A percentile compares a stretch with the other conserved stretches of the same genome.
phyloP scores from a whole-genome alignment of 2,888 invertebrate genomes.

The Zootermopsis nevadensis region DNA sequence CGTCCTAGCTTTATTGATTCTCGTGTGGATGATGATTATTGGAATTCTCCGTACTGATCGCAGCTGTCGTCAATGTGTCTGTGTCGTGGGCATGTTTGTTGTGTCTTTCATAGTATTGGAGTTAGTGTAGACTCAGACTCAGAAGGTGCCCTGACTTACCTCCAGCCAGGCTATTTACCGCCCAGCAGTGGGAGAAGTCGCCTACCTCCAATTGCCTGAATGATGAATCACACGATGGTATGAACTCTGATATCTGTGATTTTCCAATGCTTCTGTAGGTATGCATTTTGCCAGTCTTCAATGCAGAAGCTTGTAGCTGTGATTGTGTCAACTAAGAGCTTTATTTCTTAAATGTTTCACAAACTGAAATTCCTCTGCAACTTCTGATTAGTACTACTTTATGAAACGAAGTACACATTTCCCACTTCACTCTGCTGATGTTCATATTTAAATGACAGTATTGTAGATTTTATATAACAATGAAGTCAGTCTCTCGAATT shows the following conservation, averaged over 20 bases:
- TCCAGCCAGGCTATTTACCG: constrained; percentile 56
- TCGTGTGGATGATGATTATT: too few species aligned
- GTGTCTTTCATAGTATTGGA: constrained; percentile 40
- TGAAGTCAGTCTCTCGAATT: too few species aligned
- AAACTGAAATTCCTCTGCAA: too few species aligned
- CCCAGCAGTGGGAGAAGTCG: constrained; percentile 51
- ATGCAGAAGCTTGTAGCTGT: neutral
- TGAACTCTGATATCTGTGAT: neutral
- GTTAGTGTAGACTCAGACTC: neutral
- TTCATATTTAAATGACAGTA: too few species aligned
- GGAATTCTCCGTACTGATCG: neutral
- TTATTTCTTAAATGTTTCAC: too few species aligned
- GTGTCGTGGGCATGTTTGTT: constrained; percentile 42
- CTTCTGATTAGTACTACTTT: too few species aligned
- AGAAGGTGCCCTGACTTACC: constrained; percentile 52
- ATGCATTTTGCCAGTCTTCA: neutral
- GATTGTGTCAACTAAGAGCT: too few species aligned
- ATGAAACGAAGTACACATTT: too few species aligned
- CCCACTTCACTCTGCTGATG: too few species aligned
- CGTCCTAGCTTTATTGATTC: too few species aligned
- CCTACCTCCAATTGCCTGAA: constrained; percentile 52
- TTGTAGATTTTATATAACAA: too few species aligned
- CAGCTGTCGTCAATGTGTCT: neutral
- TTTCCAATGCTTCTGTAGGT: neutral
- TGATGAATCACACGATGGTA: neutral